Evolutionary conservation across 2,113 vertebrate species (phyloP).

Genomic region (Chamaea fasciata): DNA sequence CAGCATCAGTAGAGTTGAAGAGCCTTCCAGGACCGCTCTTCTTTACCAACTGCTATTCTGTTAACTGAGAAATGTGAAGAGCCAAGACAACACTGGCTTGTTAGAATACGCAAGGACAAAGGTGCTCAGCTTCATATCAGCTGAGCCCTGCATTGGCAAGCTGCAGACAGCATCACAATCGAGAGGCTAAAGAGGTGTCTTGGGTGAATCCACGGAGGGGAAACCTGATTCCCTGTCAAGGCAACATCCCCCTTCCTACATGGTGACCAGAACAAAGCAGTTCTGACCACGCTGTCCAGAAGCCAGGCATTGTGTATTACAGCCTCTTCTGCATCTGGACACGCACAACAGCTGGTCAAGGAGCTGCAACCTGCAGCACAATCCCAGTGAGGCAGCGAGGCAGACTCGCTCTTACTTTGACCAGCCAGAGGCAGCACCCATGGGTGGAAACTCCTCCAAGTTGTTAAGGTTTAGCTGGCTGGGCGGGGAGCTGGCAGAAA

Average conservation of each 20-base stretch:
- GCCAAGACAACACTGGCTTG: neutral
- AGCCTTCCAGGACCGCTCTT: neutral
- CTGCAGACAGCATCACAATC: neutral
- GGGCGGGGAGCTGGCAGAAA: conserved; percentile 62
- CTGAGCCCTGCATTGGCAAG: neutral
- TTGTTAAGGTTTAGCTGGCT: conserved; percentile 88
- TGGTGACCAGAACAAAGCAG: neutral
- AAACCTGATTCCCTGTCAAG: neutral
- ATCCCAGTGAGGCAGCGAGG: neutral
- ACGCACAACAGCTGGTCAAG: neutral
- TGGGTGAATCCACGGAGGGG: neutral
- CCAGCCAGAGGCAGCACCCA: conserved; percentile 74
- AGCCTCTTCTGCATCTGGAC: neutral
- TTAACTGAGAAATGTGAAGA: neutral
- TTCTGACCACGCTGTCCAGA: neutral
- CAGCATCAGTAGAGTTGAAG: neutral
- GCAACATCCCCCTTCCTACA: neutral
- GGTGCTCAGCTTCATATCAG: neutral
- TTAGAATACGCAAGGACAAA: neutral
- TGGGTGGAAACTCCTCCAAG: conserved; percentile 95
- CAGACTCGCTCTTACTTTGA: conserved; percentile 69
- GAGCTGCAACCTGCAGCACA: neutral
- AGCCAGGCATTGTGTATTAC: neutral
- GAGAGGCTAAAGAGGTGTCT: neutral
- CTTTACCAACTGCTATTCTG: neutral